phyloP scores from a whole-genome alignment of 1,140 invertebrate genomes.

The Bursaphelenchus mucronatus region DNA sequence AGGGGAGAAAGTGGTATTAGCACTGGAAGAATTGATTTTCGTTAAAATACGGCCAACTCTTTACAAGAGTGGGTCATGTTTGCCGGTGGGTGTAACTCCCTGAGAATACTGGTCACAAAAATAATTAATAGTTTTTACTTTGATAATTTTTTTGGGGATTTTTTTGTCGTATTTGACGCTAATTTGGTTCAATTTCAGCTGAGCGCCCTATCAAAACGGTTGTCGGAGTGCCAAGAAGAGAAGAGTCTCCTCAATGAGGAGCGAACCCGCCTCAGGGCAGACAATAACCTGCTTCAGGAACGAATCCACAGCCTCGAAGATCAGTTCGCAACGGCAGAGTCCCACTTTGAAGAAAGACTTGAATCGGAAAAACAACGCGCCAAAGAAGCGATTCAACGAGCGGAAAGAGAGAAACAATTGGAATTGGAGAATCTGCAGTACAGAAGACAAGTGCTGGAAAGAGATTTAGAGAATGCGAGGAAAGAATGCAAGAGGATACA shows the following conservation, averaged over 20 bases:
- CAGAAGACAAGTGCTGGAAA: constrained; percentile 39
- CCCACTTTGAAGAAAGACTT: constrained; percentile 43
- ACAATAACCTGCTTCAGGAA: constrained; percentile 50
- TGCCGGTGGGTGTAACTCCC: too few species aligned
- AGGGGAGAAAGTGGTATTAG: too few species aligned
- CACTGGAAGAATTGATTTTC: too few species aligned
- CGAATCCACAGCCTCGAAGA: constrained; percentile 42
- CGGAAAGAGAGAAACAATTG: constrained; percentile 40
- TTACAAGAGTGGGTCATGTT: too few species aligned
- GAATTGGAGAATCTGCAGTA: constrained; percentile 32
- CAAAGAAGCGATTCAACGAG: constrained; percentile 31
- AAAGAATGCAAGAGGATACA: constrained; percentile 33
- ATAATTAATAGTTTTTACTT: too few species aligned
- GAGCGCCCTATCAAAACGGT: constrained; percentile 39
- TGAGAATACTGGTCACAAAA: too few species aligned
- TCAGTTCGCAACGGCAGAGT: constrained; percentile 36
- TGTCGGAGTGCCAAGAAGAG: constrained; percentile 38
- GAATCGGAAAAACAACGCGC: constrained; percentile 38
- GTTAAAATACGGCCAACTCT: too few species aligned
- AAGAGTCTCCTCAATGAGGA: constrained; percentile 38
- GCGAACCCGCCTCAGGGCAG: constrained; percentile 40
- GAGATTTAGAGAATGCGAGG: constrained; percentile 24
- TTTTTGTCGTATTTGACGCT: not conserved
- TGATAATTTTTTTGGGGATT: not conserved
- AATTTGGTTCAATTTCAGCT: constrained; percentile 27